These are phyloP conservation scores for Phymorhynchus buccinoides DNA, from an alignment of 1,140 invertebrate genomes.

Conservation along the genomic window DNA sequence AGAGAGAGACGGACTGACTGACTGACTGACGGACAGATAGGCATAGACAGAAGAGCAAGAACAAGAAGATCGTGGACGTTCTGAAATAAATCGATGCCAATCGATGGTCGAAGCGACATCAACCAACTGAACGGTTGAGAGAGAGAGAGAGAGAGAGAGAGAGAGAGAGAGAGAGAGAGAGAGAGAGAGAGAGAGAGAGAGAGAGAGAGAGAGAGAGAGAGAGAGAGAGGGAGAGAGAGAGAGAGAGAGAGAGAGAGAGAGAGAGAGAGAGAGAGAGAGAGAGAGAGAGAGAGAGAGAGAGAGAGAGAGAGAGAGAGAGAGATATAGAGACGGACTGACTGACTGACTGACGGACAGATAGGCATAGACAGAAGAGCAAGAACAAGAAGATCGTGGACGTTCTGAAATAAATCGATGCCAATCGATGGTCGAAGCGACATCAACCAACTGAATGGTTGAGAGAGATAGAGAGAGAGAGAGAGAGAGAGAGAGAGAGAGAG, in stretches of 20 bases:
- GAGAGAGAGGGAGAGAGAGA: slow-evolving; percentile 19
- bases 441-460: too few species aligned
- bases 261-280: slow-evolving; percentile 38
- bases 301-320: slow-evolving; percentile 11
- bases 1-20: not conserved
- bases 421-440: too few species aligned
- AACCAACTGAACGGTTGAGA: too few species aligned
- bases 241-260: slow-evolving; percentile 30
- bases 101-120: too few species aligned
- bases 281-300: slow-evolving; percentile 37
- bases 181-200: not conserved
- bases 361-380: not conserved
- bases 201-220: slow-evolving; percentile 14
- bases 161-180: slow-evolving; percentile 6
- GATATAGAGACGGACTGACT: not conserved
- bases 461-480: slow-evolving; percentile 9
- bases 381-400: too few species aligned
- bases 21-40: not conserved
- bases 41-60: not conserved
- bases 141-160: too few species aligned
- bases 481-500: not conserved
- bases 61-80: too few species aligned
- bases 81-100: too few species aligned
- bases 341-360: not conserved
- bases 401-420: too few species aligned